These are phyloP conservation scores for Agrochola circellaris DNA, from an alignment of 2,888 invertebrate genomes.

Conservation along the genomic window DNA sequence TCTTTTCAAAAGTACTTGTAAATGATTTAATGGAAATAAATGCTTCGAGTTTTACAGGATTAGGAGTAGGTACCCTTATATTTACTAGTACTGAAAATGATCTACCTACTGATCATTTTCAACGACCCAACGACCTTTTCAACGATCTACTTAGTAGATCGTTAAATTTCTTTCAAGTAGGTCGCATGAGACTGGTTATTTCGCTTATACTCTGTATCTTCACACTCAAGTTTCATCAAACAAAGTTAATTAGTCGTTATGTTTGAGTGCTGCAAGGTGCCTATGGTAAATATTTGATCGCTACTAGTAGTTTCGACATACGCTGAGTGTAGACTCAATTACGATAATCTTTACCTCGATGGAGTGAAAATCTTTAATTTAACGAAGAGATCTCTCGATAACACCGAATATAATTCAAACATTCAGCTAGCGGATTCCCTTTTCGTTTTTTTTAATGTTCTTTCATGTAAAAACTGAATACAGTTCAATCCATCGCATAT, in stretches of 20 bases:
- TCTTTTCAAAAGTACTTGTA: not conserved
- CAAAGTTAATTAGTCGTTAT: slow-evolving; percentile 18
- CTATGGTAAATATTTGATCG: slow-evolving; percentile 41
- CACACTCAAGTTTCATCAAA: slow-evolving; percentile 26
- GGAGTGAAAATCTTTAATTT: not conserved
- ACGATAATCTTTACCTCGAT: not conserved
- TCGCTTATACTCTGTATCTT: slow-evolving; percentile 1
- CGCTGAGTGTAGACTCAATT: slow-evolving; percentile 18
- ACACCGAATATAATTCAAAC: not conserved
- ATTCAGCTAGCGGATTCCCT: not conserved
- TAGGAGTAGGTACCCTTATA: not conserved
- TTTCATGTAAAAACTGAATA: not conserved
- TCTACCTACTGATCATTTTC: no score
- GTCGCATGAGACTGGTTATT: slow-evolving; percentile 5
- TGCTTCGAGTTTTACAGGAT: not conserved
- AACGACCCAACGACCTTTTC: no score
- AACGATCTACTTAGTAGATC: no score
- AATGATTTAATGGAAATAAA: not conserved
- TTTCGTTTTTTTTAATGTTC: not conserved
- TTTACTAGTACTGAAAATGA: not conserved
- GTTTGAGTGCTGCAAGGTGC: slow-evolving; percentile 16
- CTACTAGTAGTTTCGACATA: slow-evolving; percentile 18
- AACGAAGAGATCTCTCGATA: not conserved
- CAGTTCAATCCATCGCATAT: not conserved
- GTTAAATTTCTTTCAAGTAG: not conserved